These are phyloP conservation scores for Neomicropteryx cornuta DNA, from an alignment of 1,140 invertebrate species.

Conservation along the genomic window DNA sequence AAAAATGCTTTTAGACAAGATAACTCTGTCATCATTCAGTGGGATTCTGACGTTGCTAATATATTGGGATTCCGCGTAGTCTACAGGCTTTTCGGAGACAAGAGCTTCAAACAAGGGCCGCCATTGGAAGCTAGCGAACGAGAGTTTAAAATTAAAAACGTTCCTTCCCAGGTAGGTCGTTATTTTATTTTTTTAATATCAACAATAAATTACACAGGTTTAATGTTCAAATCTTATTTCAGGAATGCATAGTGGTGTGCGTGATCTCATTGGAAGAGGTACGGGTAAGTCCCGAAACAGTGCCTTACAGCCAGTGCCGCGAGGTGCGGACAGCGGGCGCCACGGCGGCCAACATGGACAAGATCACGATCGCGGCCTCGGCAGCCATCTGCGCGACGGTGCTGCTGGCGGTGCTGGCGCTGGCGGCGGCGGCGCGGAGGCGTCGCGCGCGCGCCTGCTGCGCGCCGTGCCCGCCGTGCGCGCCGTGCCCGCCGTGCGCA, in stretches of 20 bases:
- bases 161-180: slow-evolving; percentile 61
- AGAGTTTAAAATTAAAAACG: slow-evolving; percentile 87
- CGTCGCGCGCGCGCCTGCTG: slow-evolving; percentile 55
- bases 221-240: slow-evolving; percentile 19
- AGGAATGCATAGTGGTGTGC: slow-evolving; percentile 88
- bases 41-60: slow-evolving; percentile 77
- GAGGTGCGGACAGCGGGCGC: slow-evolving; percentile 77
- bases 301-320: slow-evolving; percentile 76
- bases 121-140: slow-evolving; percentile 76
- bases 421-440: slow-evolving; percentile 70
- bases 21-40: slow-evolving; percentile 81
- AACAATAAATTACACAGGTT: slow-evolving; percentile 1
- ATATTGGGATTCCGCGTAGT: slow-evolving; percentile 82
- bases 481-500: slow-evolving; percentile 59
- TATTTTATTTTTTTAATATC: slow-evolving; percentile 3
- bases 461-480: slow-evolving; percentile 48
- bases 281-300: slow-evolving; percentile 71
- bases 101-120: slow-evolving; percentile 79
- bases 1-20: slow-evolving; percentile 77
- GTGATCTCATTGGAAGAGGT: slow-evolving; percentile 81
- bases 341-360: slow-evolving; percentile 80
- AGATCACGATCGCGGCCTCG: slow-evolving; percentile 86
- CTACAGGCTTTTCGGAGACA: slow-evolving; percentile 81
- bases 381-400: slow-evolving; percentile 90
- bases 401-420: slow-evolving; percentile 76